phyloP scores from a whole-genome alignment of 1,140 invertebrate species.

The Portunus trituberculatus region DNA sequence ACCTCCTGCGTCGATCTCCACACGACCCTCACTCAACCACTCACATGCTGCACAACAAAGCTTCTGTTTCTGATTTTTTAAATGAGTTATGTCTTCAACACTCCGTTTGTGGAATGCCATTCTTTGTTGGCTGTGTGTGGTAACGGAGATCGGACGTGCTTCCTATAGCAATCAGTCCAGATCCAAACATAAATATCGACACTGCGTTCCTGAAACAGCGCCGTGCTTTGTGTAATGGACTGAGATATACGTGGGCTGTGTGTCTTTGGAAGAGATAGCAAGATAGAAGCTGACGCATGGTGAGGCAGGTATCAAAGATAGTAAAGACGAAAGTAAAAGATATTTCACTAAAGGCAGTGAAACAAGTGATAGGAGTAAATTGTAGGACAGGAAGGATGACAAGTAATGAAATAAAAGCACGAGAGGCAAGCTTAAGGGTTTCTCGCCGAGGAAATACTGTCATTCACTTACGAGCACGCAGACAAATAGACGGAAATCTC shows the following conservation, averaged over 20 bases:
- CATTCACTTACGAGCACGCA: slow-evolving; percentile 17
- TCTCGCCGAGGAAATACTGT: slow-evolving; percentile 21
- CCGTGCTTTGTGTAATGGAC: neutral
- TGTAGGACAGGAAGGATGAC: neutral
- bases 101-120: neutral
- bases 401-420: slow-evolving; percentile 15
- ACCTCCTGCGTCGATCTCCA: neutral
- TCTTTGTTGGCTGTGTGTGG: neutral
- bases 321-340: neutral
- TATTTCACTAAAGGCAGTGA: neutral
- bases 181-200: neutral
- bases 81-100: neutral
- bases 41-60: neutral
- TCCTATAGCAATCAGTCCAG: neutral
- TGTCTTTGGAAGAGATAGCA: neutral
- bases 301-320: neutral
- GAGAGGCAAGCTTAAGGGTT: neutral
- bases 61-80: neutral
- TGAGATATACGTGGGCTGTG: neutral
- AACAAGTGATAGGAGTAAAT: slow-evolving; percentile 2
- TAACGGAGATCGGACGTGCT: neutral
- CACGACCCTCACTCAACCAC: neutral
- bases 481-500: neutral
- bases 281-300: neutral
- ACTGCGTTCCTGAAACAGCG: neutral